Conservation (phyloP, 2,113 vertebrate species). For the Beaufortia kweichowensis region DNA sequence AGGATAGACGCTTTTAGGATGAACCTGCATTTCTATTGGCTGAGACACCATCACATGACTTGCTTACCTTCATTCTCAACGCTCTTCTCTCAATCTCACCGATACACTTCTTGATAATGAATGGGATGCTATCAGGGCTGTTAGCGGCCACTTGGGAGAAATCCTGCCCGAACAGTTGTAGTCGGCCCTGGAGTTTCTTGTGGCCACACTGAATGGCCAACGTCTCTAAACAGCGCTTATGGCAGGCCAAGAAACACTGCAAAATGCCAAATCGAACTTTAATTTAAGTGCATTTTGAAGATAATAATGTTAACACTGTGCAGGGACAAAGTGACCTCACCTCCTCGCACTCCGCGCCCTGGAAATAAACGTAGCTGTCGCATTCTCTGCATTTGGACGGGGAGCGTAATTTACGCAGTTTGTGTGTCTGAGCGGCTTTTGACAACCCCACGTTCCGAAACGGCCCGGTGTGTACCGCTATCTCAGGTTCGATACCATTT, state of each 20-base stretch:
- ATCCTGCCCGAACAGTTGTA: conserved; percentile 91
- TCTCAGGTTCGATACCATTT: conserved; percentile 80
- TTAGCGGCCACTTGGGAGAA: conserved; percentile 74
- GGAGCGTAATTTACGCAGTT: conserved; percentile 87
- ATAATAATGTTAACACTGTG: too few relatives aligned
- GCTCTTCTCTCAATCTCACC: conserved; percentile 89
- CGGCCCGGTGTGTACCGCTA: conserved; percentile 77
- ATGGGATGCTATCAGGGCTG: conserved; percentile 83
- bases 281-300: too few relatives aligned
- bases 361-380: conserved; percentile 97
- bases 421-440: conserved; percentile 89
- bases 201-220: conserved; percentile 95
- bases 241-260: conserved; percentile 92
- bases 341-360: conserved; percentile 96
- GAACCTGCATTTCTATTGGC: neutral
- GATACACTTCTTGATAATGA: conserved; percentile 90
- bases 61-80: conserved; percentile 85
- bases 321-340: conserved; percentile 64
- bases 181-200: conserved; percentile 92
- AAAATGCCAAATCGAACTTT: neutral
- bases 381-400: conserved; percentile 94
- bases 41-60: too few relatives aligned
- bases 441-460: conserved; percentile 89
- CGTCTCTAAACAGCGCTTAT: conserved; percentile 95
- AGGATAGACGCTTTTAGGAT: neutral